These are phyloP conservation scores for Pteropus rufus DNA, from an alignment of 2,797 vertebrate genomes.

Conservation along the genomic window DNA sequence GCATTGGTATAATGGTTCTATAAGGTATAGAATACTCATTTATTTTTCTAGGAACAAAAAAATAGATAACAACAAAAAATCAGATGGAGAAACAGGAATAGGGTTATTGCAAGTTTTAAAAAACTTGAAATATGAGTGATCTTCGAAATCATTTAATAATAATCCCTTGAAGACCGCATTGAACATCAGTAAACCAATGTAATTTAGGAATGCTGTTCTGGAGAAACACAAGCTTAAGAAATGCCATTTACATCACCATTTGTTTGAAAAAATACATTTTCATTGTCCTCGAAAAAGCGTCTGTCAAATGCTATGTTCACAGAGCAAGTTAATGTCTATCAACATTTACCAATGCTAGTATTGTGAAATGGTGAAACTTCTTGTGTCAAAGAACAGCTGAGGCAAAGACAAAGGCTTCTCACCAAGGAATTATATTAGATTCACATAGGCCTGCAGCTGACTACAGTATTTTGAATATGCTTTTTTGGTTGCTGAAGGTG, in stretches of 20 bases:
- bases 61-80: neutral
- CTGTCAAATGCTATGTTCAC: neutral
- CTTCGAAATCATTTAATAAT: neutral
- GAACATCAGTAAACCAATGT: neutral
- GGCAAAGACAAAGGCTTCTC: neutral
- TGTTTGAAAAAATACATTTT: neutral
- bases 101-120: neutral
- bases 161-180: neutral
- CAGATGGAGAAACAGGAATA: neutral
- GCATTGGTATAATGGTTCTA: neutral
- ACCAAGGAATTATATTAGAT: conserved; percentile 18
- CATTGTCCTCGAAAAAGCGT: neutral
- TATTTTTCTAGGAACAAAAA: neutral
- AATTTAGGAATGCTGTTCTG: neutral
- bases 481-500: conserved; percentile 7
- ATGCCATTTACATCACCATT: neutral
- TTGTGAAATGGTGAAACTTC: neutral
- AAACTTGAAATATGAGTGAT: neutral
- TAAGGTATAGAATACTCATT: neutral
- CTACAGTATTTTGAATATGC: neutral
- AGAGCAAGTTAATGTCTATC: neutral
- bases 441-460: neutral
- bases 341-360: neutral
- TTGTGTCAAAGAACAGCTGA: neutral
- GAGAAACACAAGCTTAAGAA: neutral